These are phyloP conservation scores for Fissipunctia ypsillon DNA, from an alignment of 2,888 invertebrate species.

Conservation along the genomic window DNA sequence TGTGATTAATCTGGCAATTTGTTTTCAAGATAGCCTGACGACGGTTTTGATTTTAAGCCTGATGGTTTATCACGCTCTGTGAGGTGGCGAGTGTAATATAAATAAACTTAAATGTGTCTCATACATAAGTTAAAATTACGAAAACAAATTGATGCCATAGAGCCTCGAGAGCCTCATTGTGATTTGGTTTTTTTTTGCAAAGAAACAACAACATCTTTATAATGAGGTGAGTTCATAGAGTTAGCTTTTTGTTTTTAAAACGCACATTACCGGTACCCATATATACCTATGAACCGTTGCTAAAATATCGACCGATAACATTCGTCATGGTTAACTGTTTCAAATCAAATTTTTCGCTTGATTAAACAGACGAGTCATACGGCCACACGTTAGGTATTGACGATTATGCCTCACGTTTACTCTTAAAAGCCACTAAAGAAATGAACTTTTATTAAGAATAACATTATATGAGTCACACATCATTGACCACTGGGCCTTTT, in stretches of 20 bases:
- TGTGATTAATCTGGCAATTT: too few relatives aligned
- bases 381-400: constrained; percentile 17
- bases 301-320: constrained; percentile 48
- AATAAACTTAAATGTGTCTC: too few relatives aligned
- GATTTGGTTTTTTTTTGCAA: neutral
- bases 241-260: neutral
- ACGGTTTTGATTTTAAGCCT: too few relatives aligned
- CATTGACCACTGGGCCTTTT: constrained; percentile 11
- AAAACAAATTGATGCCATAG: neutral
- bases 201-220: neutral
- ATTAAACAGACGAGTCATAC: constrained; percentile 37
- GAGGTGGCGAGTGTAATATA: too few relatives aligned
- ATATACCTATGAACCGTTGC: neutral
- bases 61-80: too few relatives aligned
- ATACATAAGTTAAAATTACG: too few relatives aligned
- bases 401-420: constrained; percentile 7
- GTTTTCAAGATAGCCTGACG: too few relatives aligned
- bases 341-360: constrained; percentile 48
- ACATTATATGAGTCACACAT: constrained; percentile 14
- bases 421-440: neutral
- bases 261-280: neutral
- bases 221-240: neutral
- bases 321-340: constrained; percentile 39
- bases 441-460: neutral
- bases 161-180: neutral